These are phyloP conservation scores for Phalanger gymnotis DNA, from an alignment of 2,797 vertebrate species.

Conservation along the genomic window DNA sequence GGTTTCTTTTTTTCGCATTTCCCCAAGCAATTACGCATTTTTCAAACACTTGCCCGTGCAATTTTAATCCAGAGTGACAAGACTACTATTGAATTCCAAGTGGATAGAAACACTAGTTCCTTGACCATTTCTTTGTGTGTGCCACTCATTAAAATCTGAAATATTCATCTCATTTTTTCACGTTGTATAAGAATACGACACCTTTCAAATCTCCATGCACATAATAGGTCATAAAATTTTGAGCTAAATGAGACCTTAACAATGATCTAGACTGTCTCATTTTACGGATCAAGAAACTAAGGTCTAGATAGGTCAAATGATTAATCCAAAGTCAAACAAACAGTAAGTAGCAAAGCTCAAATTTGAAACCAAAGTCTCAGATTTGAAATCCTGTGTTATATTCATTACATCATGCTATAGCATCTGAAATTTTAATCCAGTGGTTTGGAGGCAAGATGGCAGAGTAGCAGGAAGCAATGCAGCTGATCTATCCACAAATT, in stretches of 20 bases:
- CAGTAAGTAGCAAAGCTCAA: neutral
- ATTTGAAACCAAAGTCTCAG: neutral
- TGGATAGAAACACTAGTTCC: constrained; percentile 41
- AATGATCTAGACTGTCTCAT: neutral
- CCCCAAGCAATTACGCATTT: constrained; percentile 45
- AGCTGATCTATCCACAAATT: neutral
- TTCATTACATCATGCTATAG: neutral
- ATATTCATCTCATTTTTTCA: constrained; percentile 14
- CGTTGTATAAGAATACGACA: neutral
- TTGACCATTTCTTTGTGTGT: constrained; percentile 17
- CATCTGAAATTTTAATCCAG: neutral
- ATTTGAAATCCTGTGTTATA: neutral
- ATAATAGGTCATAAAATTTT: neutral
- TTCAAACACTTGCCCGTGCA: constrained; percentile 18
- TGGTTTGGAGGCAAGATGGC: neutral
- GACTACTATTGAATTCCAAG: constrained; percentile 67
- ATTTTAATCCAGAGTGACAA: constrained; percentile 56
- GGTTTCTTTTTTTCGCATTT: constrained; percentile 22
- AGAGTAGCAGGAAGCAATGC: neutral
- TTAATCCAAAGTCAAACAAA: neutral
- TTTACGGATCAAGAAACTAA: neutral
- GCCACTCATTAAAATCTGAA: constrained; percentile 51
- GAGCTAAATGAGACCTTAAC: neutral
- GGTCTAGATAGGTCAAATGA: neutral
- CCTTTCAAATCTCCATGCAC: neutral